These are phyloP conservation scores for Psix sp. DNA, from an alignment of 1,140 invertebrate genomes.

Conservation along the genomic window DNA sequence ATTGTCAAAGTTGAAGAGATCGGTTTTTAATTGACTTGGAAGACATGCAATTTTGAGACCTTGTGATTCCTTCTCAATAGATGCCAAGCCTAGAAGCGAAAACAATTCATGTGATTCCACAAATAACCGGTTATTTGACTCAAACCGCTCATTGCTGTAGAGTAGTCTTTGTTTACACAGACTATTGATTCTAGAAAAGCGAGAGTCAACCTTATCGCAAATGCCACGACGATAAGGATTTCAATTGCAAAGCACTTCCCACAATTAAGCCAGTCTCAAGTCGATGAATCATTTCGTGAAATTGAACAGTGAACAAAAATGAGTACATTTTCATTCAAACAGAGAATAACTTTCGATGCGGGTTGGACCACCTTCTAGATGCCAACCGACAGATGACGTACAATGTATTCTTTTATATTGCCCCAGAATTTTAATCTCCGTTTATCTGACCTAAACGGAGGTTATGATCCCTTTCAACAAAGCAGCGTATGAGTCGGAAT, in stretches of 20 bases:
- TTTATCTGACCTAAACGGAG: slow-evolving; percentile 23
- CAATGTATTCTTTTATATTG: slow-evolving; percentile 33
- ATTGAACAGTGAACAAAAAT: too few species aligned
- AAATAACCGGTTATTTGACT: slow-evolving; percentile 59
- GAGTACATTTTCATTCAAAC: too few species aligned
- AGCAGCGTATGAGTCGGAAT: background rate
- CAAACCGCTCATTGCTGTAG: slow-evolving; percentile 42
- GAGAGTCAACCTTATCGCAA: slow-evolving; percentile 38
- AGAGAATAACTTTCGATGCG: slow-evolving; percentile 67
- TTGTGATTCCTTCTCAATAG: slow-evolving; percentile 45
- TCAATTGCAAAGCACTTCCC: slow-evolving; percentile 36
- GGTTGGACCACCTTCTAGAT: slow-evolving; percentile 29
- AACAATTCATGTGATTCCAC: slow-evolving; percentile 59
- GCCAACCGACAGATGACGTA: slow-evolving; percentile 36
- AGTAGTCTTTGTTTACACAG: slow-evolving; percentile 50
- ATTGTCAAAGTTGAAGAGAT: slow-evolving; percentile 57
- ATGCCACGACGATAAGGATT: slow-evolving; percentile 31
- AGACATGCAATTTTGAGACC: slow-evolving; percentile 56
- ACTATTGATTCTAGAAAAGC: slow-evolving; percentile 53
- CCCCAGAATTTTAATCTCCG: slow-evolving; percentile 30
- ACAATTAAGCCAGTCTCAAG: slow-evolving; percentile 15
- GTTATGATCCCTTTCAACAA: slow-evolving; percentile 35
- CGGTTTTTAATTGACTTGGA: slow-evolving; percentile 55
- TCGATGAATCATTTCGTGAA: too few species aligned
- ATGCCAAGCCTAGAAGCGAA: slow-evolving; percentile 48